These are phyloP conservation scores for Otis tarda DNA, from an alignment of 2,113 vertebrate genomes.

Conservation along the genomic window DNA sequence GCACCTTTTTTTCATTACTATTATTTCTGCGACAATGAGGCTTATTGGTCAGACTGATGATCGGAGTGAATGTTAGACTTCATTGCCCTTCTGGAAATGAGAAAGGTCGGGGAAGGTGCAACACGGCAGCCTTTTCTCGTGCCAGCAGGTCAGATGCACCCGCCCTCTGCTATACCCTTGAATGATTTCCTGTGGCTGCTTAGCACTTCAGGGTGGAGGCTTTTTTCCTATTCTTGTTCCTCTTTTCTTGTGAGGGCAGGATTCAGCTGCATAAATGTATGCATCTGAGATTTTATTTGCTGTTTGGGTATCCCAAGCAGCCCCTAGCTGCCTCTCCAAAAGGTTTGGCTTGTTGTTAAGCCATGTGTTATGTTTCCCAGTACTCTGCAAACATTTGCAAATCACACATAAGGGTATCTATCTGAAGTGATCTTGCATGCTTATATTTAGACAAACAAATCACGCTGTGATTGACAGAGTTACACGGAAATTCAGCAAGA, in stretches of 20 bases:
- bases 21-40: not conserved
- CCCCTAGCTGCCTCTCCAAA: not conserved
- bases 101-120: not conserved
- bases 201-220: not conserved
- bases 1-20: not conserved
- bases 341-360: not conserved
- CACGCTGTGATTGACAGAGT: not conserved
- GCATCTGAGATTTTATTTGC: not conserved
- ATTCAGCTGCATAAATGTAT: not conserved
- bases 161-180: not conserved
- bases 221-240: not conserved
- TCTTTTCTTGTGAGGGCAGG: not conserved
- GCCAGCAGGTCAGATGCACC: not conserved
- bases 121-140: not conserved
- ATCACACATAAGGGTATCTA: not conserved
- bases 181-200: not conserved
- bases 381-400: not conserved
- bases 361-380: not conserved
- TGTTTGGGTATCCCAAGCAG: not conserved
- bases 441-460: not conserved
- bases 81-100: not conserved
- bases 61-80: not conserved
- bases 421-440: not conserved
- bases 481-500: rapidly evolving
- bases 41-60: not conserved